Conservation (phyloP, 2,888 invertebrate genomes). For the Zaprionus obscuricornis region DNA sequence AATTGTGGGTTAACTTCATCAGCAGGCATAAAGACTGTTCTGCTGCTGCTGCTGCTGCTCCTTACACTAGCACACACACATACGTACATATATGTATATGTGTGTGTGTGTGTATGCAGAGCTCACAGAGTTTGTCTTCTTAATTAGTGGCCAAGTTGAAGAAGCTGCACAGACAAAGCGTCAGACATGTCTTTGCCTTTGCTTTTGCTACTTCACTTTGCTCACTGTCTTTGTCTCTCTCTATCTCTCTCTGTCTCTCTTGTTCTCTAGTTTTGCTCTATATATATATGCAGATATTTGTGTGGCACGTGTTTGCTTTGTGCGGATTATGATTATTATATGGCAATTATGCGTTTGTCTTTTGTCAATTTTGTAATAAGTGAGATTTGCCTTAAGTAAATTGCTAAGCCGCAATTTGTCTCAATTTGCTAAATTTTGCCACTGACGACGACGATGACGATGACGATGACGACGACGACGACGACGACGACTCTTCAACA, state of each 20-base stretch:
- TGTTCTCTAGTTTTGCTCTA: conserved; percentile 1
- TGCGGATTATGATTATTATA: conserved; percentile 78
- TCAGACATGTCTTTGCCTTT: conserved; percentile 21
- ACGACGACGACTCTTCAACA: too few relatives aligned
- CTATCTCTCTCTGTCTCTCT: neutral
- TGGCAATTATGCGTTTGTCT: conserved; percentile 75
- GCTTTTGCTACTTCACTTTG: too few relatives aligned
- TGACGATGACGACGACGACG: too few relatives aligned
- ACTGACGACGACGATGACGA: too few relatives aligned
- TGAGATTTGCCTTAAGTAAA: conserved; percentile 66
- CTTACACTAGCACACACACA: conserved; percentile 37
- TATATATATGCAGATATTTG: neutral
- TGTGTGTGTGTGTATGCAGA: conserved; percentile 13
- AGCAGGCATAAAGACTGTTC: neutral
- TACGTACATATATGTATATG: neutral
- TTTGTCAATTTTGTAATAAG: conserved; percentile 72
- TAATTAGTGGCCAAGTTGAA: conserved; percentile 70
- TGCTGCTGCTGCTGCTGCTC: conserved; percentile 28
- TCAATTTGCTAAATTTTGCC: conserved; percentile 61
- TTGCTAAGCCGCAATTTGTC: conserved; percentile 55
- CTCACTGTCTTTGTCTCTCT: neutral
- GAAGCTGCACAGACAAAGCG: conserved; percentile 27
- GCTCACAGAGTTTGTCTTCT: conserved; percentile 67
- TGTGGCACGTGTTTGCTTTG: conserved; percentile 65
- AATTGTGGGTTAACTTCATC: conserved; percentile 26